Base-by-base conservation (phyloP, 2,113 vertebrate species). In the Callorhinus ursinus region DNA sequence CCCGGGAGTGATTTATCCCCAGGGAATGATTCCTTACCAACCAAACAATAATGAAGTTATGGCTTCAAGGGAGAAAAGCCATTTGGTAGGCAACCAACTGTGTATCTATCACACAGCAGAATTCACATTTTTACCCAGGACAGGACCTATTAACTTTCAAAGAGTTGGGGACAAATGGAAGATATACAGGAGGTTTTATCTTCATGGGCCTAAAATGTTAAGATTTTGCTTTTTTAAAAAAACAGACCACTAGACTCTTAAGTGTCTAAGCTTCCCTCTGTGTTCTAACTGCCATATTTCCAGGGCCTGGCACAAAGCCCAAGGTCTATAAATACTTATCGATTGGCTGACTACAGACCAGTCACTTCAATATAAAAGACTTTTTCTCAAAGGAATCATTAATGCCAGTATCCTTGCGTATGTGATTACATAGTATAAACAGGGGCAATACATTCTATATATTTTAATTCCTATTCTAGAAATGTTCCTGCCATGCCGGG, bases 281-380 rank as follows among this genome's bases (percentile, higher is more conserved):
- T 96, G 93, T 94, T 92, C 77, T 96, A 93, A 96, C 83, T 4
- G 42, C 76, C 51, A 19, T 90, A 84, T 90, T 97, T 93, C 39
- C 63, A 90, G 28, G 31, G 31, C 13, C 59, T 98, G 84, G 92
- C 88, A 88, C 82, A 18, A 93, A 90, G 88, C 88, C 90, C 80
- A 82, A 85, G 57, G n/a, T 79, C 88, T 96, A 97, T 85, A 97
- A 97, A 97, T 94, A 88, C 90, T 55, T 96, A 96, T 90, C 96
- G 92, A 97, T 69, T 94, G 94, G 39, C 94, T 95, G 63, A 96
- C 90, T 97, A 72, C 55, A 79, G 76, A 85, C 42, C 84, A 95
- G 88, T 96, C 85, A 97, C 94, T 96, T 98, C 95, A 97, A 97
- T 94, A 74, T 85, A 94, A 88, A 97, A 74, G n/a, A 88, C n/a